phyloP scores from a whole-genome alignment of 1,140 invertebrate genomes.

The Planococcus citri region DNA sequence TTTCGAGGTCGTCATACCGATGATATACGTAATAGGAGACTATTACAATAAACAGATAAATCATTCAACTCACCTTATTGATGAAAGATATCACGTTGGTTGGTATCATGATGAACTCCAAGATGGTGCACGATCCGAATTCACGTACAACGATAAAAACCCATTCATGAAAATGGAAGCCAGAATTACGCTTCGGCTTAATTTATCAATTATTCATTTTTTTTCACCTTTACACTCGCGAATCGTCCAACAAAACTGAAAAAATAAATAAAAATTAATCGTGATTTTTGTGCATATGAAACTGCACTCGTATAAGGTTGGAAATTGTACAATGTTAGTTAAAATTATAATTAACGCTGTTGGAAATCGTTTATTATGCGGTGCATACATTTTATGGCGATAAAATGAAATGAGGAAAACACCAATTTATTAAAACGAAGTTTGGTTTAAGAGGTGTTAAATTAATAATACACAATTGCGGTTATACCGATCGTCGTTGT shows the following conservation, averaged over 20 bases:
- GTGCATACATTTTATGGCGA: background rate
- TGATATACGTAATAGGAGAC: too few species aligned
- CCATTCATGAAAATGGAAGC: background rate
- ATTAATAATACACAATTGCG: conserved; percentile 4
- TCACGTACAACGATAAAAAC: background rate
- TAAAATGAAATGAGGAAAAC: background rate
- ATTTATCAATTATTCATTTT: background rate
- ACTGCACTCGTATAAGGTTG: background rate
- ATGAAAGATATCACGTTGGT: conserved; percentile 7
- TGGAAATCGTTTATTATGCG: background rate
- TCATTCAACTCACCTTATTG: background rate
- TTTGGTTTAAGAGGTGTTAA: background rate
- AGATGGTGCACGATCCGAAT: background rate
- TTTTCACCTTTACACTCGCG: background rate
- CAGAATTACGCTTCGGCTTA: background rate
- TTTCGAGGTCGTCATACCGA: too few species aligned
- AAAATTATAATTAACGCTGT: background rate
- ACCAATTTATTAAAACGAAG: background rate
- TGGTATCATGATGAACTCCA: background rate
- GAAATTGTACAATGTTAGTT: background rate
- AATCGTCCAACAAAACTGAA: background rate
- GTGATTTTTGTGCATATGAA: background rate
- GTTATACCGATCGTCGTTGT: background rate
- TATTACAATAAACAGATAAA: too few species aligned
- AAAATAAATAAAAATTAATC: background rate